Base-by-base conservation (phyloP, 1,140 invertebrate species). In the Drosophila tani region DNA sequence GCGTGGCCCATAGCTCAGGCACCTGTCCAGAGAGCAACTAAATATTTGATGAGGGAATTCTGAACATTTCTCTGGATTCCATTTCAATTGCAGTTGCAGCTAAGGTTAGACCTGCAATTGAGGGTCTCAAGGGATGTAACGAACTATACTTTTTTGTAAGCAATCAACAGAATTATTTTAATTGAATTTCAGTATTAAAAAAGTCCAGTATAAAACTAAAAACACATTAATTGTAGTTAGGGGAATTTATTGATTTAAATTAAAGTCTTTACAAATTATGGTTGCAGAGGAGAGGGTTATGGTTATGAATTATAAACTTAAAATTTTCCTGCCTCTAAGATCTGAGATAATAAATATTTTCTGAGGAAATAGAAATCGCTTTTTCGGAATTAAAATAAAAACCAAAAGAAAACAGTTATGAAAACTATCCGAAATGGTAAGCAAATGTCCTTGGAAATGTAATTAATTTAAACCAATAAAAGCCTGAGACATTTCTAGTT, bases 31-130 rank as follows among this genome's bases (percentile, higher is more conserved):
- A 73, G 69, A 71, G 66, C 38, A 58, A 59, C 47, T 73, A 71
- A 73, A 73, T 73, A 73, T 50, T 73, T 73, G 24, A 73, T 43
- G 67, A 50, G 35, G 67, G 49, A 70, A 68, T 68, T 67, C 67
- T 38, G 17, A 45, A 55, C 46, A 67, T n/a, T 53, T 70, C 40
- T 29, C 43, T 27, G 17, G 24, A 64, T 47, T 67, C 32, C 58
- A 47, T 40, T 66, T 62, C 59, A 49, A 67, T 47, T 64, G 58
- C 15, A 66, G 3, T 63, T 27, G 5, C 12, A 15, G 14, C 17
- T 9, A 35, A 32, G 17, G 6, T 35, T 17, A 32, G 49, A 14
- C 14, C n/a, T n/a, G 15, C 32, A 19, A 63, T 27, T 55, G 24
- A 24, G 17, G 27, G 11, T 5, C 53, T 17, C 12, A 5, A 12